Base-by-base conservation (phyloP, 2,888 invertebrate genomes). In the Caenorhabditis sp. region DNA sequence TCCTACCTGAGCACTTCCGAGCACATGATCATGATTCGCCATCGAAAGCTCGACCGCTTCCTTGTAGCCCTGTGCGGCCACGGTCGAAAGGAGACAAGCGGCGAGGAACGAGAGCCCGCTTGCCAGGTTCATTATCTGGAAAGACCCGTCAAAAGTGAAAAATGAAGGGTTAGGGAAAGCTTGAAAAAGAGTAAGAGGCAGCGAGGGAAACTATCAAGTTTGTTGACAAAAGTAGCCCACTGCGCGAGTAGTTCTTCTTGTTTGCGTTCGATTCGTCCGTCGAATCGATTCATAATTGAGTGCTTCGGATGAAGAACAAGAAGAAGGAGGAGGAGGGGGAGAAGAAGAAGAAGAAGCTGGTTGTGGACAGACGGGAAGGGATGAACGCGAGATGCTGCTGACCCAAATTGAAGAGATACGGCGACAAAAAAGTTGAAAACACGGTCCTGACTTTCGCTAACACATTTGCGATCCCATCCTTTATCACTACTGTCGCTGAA, bases 1-100 rank as follows among this genome's bases (percentile, higher is more conserved):
- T 65, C 53, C 32, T 37, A 86, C 86, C 76, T 86, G 85, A 27
- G 85, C 81, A 68, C 83, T 82, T n/a, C 81, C 84, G 43, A 87
- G 62, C 2, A 83, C 75, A 11, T 82, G 75, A 59, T 87, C 87
- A 68, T 87, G 85, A 62, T 87, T 87, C 20, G 73, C 80, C 74
- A 79, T 81, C 22, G 83, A 82, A 32, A 87, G 63, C 41, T 85
- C 81, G 13, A 85, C 76, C 30, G 77, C 77, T 61, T 77, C 66
- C 55, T 71, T 77, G 22, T 32, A 61, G 27, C 27, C 48, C 17
- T 76, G 63, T 4, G 55, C 59, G n/a, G 35, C 3, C 20, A 22
- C 58, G n/a, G 45, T 11, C 32, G 53, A 15, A 27, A 58, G 26
- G 11, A 63, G 62, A 46, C 59, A 61, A 55, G 53, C 55, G 50